A percentile compares a stretch with the other conserved stretches of the same genome.
These are phyloP conservation scores for Mugil cephalus DNA, from an alignment of 2,113 vertebrate genomes.

Conservation along the genomic window DNA sequence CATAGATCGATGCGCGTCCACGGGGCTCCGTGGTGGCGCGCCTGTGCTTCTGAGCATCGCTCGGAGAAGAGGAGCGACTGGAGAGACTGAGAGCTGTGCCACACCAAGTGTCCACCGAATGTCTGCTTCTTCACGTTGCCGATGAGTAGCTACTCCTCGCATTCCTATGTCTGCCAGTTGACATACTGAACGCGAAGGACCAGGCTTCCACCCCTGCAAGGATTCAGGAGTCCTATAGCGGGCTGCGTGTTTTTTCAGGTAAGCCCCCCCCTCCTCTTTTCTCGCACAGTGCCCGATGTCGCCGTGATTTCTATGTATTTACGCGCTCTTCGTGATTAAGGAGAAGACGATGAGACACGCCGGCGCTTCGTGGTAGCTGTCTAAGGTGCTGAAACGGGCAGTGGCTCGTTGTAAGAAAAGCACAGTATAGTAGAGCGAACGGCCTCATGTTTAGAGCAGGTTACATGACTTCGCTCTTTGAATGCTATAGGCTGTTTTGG, in stretches of 20 bases:
- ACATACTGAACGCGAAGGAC: slow-evolving; percentile 70
- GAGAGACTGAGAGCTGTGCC: slow-evolving; percentile 43
- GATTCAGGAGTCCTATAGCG: slow-evolving; percentile 71
- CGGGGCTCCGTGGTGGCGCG: slow-evolving; percentile 68
- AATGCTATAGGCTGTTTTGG: slow-evolving; percentile 50
- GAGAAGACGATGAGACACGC: slow-evolving; percentile 33
- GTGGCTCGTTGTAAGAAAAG: slow-evolving; percentile 18
- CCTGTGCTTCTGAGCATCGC: slow-evolving; percentile 76
- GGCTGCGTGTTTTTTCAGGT: slow-evolving; percentile 75
- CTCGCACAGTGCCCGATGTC: slow-evolving; percentile 50
- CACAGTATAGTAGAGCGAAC: slow-evolving; percentile 24
- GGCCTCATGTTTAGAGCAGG: slow-evolving; percentile 56
- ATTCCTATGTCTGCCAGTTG: slow-evolving; percentile 82
- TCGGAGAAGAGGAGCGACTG: slow-evolving; percentile 56
- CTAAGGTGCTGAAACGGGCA: slow-evolving; percentile 72
- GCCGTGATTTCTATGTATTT: slow-evolving; percentile 51
- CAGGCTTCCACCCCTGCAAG: slow-evolving; percentile 68
- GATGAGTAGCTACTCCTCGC: slow-evolving; percentile 78
- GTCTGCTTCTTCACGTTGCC: slow-evolving; percentile 71
- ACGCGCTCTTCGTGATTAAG: slow-evolving; percentile 40
- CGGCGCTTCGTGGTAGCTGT: slow-evolving; percentile 65
- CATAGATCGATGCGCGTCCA: slow-evolving; percentile 80
- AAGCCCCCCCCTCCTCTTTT: slow-evolving; percentile 40
- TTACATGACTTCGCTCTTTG: slow-evolving; percentile 71
- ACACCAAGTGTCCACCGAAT: slow-evolving; percentile 75